These are phyloP conservation scores for Gallinago solitaria DNA, from an alignment of 2,797 vertebrate genomes.

Conservation along the genomic window DNA sequence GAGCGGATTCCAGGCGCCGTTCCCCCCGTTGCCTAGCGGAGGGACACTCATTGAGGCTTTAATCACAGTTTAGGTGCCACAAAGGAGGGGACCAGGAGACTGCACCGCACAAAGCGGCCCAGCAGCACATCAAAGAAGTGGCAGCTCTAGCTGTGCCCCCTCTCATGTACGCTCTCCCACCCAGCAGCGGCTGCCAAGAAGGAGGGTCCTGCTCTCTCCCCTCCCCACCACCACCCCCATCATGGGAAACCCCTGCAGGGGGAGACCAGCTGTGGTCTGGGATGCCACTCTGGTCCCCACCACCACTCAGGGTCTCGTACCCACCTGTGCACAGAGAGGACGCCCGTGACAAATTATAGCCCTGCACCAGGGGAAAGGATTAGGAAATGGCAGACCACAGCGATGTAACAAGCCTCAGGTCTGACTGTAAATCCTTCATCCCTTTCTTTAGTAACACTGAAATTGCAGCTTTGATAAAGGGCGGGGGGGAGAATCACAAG, in stretches of 20 bases:
- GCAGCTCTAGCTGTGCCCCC: background rate
- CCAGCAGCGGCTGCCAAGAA: background rate
- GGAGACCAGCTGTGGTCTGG: fast-evolving
- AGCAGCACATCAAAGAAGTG: slow-evolving; percentile 40
- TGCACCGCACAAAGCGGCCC: background rate
- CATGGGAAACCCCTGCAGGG: background rate
- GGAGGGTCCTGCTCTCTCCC: background rate
- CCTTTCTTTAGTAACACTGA: background rate
- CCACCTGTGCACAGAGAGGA: background rate
- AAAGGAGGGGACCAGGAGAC: slow-evolving; percentile 32
- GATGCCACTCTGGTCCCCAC: background rate
- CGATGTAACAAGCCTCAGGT: background rate
- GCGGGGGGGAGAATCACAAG: background rate
- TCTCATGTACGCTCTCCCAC: background rate
- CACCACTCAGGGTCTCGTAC: background rate
- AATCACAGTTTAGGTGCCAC: slow-evolving; percentile 50
- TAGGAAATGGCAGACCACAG: background rate
- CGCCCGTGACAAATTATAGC: background rate
- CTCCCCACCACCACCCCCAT: background rate
- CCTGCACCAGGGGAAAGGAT: background rate
- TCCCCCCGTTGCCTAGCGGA: slow-evolving; percentile 77
- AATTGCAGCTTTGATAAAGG: background rate
- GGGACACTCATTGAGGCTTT: slow-evolving; percentile 68
- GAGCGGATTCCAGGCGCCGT: slow-evolving; percentile 77
- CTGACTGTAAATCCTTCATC: background rate